Percentiles rank a stretch among this genome's conserved stretches.
phyloP scores from a whole-genome alignment of 2,113 vertebrate species.

The Ranitomeya imitator region DNA sequence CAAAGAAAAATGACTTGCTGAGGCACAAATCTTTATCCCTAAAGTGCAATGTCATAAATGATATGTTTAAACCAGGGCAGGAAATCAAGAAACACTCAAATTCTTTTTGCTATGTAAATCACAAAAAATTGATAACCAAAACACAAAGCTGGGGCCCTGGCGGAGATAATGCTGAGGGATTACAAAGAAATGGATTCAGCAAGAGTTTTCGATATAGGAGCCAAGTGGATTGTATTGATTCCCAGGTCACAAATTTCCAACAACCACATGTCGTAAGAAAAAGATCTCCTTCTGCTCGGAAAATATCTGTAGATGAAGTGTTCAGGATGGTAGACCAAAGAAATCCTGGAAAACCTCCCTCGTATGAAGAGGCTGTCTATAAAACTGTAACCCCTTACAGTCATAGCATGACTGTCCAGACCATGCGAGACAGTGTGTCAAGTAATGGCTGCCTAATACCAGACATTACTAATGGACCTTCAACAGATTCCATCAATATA shows the following conservation, averaged over 20 bases:
- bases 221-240: slow-evolving; percentile 76
- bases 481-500: not conserved
- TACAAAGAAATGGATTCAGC: not conserved
- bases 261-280: not conserved
- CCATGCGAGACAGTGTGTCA: slow-evolving; percentile 69
- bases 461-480: not conserved
- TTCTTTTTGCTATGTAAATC: slow-evolving; percentile 76
- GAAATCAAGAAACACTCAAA: slow-evolving; percentile 79
- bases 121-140: slow-evolving; percentile 71
- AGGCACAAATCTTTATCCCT: slow-evolving; percentile 69
- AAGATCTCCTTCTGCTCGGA: slow-evolving; percentile 59
- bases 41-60: slow-evolving; percentile 63
- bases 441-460: slow-evolving; percentile 62
- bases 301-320: slow-evolving; percentile 80
- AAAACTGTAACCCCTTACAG: slow-evolving; percentile 61
- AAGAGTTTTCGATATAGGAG: slow-evolving; percentile 71
- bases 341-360: slow-evolving; percentile 78
- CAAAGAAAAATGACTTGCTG: slow-evolving; percentile 67
- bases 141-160: slow-evolving; percentile 71
- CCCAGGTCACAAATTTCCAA: slow-evolving; percentile 67
- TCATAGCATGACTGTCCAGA: slow-evolving; percentile 77
- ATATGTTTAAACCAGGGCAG: slow-evolving; percentile 58
- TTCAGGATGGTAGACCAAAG: slow-evolving; percentile 79
- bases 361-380: slow-evolving; percentile 82
- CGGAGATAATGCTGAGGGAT: slow-evolving; percentile 35